Base-by-base conservation (phyloP, 1,140 invertebrate species). In the Centruroides sculpturatus region DNA sequence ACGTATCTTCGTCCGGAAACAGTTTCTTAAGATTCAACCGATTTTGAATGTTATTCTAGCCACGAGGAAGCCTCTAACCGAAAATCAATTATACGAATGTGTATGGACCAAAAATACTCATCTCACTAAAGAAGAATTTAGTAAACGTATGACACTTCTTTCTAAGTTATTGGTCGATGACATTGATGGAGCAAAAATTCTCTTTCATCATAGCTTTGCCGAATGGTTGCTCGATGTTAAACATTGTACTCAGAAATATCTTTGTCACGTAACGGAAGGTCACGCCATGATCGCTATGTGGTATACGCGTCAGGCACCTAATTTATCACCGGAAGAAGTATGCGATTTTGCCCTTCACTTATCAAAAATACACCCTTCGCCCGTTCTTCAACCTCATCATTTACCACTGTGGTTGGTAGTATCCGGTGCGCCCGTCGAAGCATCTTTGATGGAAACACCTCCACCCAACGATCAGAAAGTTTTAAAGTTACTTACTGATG, bases 171-270 rank as follows among this genome's bases (percentile, higher is more conserved):
- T 83, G 35, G 77, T 79, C 3, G 77, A 81, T 5, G 75, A 80
- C 60, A 82, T 75, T 73, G 77, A 73, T 56, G 68, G 54, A 36
- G 82, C 81, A 36, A 75, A 90, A 59, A 82, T 85, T 66, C 76
- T 91, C 4, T 90, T 92, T 72, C 90, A 93, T 73, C 86, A 87
- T 69, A 93, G 89, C 61, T 96, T 96, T 73, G 85, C 90, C 8
- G 87, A 92, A 69, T 98, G 92, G 92, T 73, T 97, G 52, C 74
- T 91, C 35, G 92, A 98, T 74, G 92, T 96, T 0, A 98, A 97
- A 75, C 92, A 96, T 69, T 95, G 92, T 71, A 96, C 92, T 10
- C 87, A 92, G 66, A 90, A 92, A 68, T 97, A 92, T 73, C 76
- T 96, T 51, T 95, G 92, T 71, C 84, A 85, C 61, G 85, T 87